Evolutionary conservation across 2,797 vertebrate species (phyloP).

Genomic region (Lutjanus campechanus): DNA sequence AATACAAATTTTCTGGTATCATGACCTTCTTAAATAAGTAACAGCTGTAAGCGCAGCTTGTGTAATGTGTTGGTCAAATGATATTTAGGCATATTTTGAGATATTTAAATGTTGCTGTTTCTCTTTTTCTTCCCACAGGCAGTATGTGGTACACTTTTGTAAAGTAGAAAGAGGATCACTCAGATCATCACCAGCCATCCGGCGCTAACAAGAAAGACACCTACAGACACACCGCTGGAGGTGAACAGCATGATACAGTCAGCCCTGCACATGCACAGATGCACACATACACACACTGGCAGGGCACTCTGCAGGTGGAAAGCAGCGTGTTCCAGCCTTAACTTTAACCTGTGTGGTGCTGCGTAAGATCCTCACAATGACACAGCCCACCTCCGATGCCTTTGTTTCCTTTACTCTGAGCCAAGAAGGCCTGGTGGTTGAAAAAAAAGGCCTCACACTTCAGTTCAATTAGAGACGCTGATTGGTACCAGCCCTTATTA

Average conservation of each 20-base stretch:
- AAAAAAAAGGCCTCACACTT: slow-evolving; percentile 50
- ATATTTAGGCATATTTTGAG: neutral
- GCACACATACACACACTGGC: slow-evolving; percentile 44
- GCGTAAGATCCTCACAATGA: slow-evolving; percentile 44
- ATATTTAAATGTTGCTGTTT: slow-evolving; percentile 7
- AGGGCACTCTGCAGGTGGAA: slow-evolving; percentile 64
- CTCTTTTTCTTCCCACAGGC: slow-evolving; percentile 25
- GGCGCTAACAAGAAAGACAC: slow-evolving; percentile 77
- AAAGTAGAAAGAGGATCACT: slow-evolving; percentile 54
- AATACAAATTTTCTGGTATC: too few relatives aligned
- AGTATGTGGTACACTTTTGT: slow-evolving; percentile 34
- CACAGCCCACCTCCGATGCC: slow-evolving; percentile 44
- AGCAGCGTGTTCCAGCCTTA: slow-evolving; percentile 57
- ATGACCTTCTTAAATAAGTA: neutral
- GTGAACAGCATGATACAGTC: slow-evolving; percentile 75
- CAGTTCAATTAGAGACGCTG: slow-evolving; percentile 74
- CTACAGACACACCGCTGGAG: slow-evolving; percentile 75
- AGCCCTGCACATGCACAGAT: slow-evolving; percentile 51
- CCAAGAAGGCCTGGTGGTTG: slow-evolving; percentile 39
- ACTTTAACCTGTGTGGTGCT: slow-evolving; percentile 57
- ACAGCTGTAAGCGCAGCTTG: slow-evolving; percentile 15
- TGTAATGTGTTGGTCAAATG: neutral
- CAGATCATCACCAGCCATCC: slow-evolving; percentile 78
- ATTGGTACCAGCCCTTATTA: slow-evolving; percentile 67
- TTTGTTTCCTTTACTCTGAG: slow-evolving; percentile 56